A percentile compares a stretch with the other conserved stretches of the same genome.
Conservation (phyloP, 2,797 vertebrate genomes). For the Percopsis omiscomaycus region DNA sequence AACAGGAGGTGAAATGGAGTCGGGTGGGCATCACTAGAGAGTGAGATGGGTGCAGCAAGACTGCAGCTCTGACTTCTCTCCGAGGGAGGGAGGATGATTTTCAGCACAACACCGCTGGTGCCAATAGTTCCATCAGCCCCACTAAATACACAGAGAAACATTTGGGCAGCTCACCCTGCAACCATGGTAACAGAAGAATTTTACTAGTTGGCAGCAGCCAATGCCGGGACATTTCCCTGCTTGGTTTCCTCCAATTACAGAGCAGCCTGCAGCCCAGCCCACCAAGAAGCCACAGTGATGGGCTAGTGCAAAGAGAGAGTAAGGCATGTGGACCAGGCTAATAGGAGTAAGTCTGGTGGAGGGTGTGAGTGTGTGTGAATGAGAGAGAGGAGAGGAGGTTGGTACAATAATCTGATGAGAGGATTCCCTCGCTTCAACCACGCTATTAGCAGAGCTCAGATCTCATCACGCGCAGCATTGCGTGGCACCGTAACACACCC, state of each 20-base stretch:
- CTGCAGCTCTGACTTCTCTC: slow-evolving; percentile 59
- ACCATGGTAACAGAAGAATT: slow-evolving; percentile 87
- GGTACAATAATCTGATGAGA: slow-evolving; percentile 62
- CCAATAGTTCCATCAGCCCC: slow-evolving; percentile 73
- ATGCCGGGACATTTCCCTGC: slow-evolving; percentile 78
- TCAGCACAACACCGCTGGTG: slow-evolving; percentile 56
- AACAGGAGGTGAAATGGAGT: slow-evolving; percentile 50
- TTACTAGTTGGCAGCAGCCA: slow-evolving; percentile 82
- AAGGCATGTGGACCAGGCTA: slow-evolving; percentile 62
- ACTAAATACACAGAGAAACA: slow-evolving; percentile 73
- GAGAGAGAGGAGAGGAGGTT: slow-evolving; percentile 11
- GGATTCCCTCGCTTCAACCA: slow-evolving; percentile 60
- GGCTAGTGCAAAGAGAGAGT: slow-evolving; percentile 58
- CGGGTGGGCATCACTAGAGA: slow-evolving; percentile 56
- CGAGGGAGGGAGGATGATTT: slow-evolving; percentile 43
- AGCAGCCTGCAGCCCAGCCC: slow-evolving; percentile 77
- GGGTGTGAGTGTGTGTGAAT: slow-evolving; percentile 15
- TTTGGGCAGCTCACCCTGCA: slow-evolving; percentile 85
- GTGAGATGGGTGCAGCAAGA: slow-evolving; percentile 60
- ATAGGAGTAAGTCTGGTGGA: slow-evolving; percentile 51
- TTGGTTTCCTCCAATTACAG: slow-evolving; percentile 74
- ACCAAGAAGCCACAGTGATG: slow-evolving; percentile 72
- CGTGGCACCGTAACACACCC: not conserved
- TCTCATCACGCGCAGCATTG: not conserved
- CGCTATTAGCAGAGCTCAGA: slow-evolving; percentile 12